phyloP scores from a whole-genome alignment of 2,797 vertebrate species.

The Antrozous pallidus region DNA sequence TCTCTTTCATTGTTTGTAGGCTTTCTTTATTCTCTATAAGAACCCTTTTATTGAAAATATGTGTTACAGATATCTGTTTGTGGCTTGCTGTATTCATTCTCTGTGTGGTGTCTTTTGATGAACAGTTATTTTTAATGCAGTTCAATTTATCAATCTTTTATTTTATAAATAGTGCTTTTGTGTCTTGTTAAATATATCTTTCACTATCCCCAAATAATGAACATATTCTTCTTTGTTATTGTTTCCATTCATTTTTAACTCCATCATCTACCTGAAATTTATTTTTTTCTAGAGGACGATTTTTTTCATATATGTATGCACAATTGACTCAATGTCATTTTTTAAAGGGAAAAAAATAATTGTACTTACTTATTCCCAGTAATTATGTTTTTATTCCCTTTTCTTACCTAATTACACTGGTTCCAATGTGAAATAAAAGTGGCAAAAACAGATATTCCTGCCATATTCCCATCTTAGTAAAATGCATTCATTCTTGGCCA shows the following conservation, averaged over 20 bases:
- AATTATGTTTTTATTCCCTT: background rate
- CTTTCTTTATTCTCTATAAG: background rate
- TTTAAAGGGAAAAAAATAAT: background rate
- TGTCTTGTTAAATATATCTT: background rate
- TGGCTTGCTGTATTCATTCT: background rate
- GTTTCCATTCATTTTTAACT: background rate
- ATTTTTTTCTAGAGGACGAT: background rate
- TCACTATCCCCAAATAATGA: background rate
- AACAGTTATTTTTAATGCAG: background rate
- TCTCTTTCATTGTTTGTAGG: background rate
- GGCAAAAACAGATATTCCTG: background rate
- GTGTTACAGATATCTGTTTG: background rate
- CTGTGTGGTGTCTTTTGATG: background rate
- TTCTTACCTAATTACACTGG: background rate
- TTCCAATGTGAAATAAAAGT: background rate
- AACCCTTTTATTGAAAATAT: background rate
- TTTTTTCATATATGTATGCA: background rate
- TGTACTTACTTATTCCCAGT: background rate
- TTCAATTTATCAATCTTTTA: constrained; percentile 22
- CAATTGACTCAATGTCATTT: background rate
- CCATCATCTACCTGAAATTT: background rate
- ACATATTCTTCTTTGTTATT: background rate
- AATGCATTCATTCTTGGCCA: background rate
- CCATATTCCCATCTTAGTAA: background rate
- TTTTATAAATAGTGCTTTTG: background rate